Conservation (phyloP, 2,797 vertebrate genomes). For the Notoglanidium macrostoma region DNA sequence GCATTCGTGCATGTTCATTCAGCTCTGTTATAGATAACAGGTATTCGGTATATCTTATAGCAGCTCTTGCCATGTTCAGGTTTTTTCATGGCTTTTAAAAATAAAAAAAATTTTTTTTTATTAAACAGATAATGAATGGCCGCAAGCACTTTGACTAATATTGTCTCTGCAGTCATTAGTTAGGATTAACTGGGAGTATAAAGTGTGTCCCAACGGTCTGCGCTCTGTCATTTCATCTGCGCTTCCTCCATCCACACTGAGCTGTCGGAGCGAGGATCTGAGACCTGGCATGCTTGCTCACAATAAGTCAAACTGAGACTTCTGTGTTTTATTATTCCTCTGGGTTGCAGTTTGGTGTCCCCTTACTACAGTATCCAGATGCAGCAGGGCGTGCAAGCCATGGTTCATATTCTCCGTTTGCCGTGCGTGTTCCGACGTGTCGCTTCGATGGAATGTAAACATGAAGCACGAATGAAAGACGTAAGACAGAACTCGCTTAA, state of each 20-base stretch:
- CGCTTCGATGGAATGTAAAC: constrained; percentile 58
- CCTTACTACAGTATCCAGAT: constrained; percentile 8
- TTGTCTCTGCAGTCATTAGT: background rate
- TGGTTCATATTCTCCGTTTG: constrained; percentile 20
- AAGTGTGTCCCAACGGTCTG: background rate
- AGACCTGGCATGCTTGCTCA: constrained; percentile 4
- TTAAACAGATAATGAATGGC: background rate
- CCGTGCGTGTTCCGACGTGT: constrained; percentile 49
- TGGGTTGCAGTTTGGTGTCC: constrained; percentile 4
- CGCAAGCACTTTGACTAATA: background rate
- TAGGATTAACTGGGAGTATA: constrained; percentile 1
- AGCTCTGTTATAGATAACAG: background rate
- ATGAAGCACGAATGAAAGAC: constrained; percentile 17
- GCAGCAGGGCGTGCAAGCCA: background rate
- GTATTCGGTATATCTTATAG: background rate
- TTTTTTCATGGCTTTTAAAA: background rate
- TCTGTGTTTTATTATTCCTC: background rate
- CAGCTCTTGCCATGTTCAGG: constrained; percentile 26
- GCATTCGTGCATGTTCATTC: background rate
- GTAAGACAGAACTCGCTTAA: constrained; percentile 12
- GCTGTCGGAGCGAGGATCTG: background rate
- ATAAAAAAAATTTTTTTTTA: background rate
- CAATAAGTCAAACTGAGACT: background rate
- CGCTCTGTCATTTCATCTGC: background rate
- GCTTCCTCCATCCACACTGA: background rate